Conservation (phyloP, 2,113 vertebrate species). For the Aegotheles bennettii region DNA sequence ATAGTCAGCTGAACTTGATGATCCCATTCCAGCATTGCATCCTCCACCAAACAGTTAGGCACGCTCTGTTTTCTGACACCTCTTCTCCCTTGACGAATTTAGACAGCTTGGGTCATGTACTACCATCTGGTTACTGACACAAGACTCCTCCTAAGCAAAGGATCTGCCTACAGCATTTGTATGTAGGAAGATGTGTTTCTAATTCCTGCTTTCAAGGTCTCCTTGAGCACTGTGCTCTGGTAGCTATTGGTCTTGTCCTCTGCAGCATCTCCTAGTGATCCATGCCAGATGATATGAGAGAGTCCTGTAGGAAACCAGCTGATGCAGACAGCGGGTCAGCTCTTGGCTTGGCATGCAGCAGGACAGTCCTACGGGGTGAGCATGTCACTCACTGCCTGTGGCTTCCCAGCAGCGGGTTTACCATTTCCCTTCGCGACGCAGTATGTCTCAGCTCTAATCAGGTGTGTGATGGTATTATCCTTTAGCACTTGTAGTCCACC, state of each 20-base stretch:
- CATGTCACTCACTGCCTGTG: neutral
- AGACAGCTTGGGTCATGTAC: neutral
- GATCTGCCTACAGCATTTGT: neutral
- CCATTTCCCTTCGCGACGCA: rapidly evolving
- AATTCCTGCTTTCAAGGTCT: neutral
- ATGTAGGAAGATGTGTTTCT: neutral
- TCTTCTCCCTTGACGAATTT: neutral
- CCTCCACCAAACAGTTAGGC: neutral
- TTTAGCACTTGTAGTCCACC: neutral
- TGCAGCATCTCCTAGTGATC: rapidly evolving
- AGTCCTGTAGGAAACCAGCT: neutral
- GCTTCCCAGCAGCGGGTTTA: neutral
- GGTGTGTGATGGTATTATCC: neutral
- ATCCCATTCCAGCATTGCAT: neutral
- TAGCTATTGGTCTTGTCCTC: neutral
- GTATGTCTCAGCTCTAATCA: neutral
- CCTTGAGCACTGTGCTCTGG: neutral
- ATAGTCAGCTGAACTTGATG: neutral
- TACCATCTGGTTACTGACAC: neutral
- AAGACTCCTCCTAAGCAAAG: neutral
- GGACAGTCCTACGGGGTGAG: neutral
- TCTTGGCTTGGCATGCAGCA: neutral
- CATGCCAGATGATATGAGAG: neutral
- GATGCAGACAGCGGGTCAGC: neutral
- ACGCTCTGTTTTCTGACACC: neutral